These are phyloP conservation scores for Xerus inauris DNA, from an alignment of 2,113 vertebrate genomes.

Conservation along the genomic window DNA sequence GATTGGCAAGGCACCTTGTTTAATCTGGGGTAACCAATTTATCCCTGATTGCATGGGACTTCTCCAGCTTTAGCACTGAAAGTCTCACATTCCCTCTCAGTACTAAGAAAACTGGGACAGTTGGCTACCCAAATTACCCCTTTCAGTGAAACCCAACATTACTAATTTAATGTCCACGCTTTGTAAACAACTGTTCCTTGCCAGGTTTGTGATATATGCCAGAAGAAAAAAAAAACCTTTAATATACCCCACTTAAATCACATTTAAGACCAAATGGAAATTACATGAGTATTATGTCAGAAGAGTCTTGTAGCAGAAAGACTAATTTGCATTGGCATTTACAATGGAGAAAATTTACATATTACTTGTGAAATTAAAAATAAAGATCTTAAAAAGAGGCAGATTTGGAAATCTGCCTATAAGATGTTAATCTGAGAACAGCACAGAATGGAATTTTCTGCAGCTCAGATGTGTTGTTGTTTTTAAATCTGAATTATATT, in stretches of 20 bases:
- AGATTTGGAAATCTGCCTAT: constrained; percentile 73
- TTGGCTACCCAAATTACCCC: not conserved
- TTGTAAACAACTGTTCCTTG: constrained; percentile 43
- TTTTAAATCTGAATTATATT: constrained; percentile 21
- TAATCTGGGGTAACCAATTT: not conserved
- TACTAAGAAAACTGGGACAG: not conserved
- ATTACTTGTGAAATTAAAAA: constrained; percentile 74
- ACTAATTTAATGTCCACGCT: not conserved
- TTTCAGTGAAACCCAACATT: not conserved
- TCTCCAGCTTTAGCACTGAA: not conserved
- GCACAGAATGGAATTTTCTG: constrained; percentile 30
- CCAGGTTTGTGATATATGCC: not conserved
- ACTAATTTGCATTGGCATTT: constrained; percentile 81
- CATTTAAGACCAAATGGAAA: constrained; percentile 73
- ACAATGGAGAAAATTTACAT: constrained; percentile 72
- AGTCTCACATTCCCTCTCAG: not conserved
- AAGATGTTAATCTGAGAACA: constrained; percentile 69
- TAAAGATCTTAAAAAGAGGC: constrained; percentile 62
- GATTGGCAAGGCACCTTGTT: not conserved
- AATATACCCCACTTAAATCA: constrained; percentile 62
- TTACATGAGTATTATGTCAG: constrained; percentile 64
- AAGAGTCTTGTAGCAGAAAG: constrained; percentile 59
- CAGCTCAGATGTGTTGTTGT: constrained; percentile 32
- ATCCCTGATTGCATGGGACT: not conserved
- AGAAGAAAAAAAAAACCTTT: not conserved